Conservation (phyloP, 2,888 invertebrate species). For the Omphaloscelis lunosa region DNA sequence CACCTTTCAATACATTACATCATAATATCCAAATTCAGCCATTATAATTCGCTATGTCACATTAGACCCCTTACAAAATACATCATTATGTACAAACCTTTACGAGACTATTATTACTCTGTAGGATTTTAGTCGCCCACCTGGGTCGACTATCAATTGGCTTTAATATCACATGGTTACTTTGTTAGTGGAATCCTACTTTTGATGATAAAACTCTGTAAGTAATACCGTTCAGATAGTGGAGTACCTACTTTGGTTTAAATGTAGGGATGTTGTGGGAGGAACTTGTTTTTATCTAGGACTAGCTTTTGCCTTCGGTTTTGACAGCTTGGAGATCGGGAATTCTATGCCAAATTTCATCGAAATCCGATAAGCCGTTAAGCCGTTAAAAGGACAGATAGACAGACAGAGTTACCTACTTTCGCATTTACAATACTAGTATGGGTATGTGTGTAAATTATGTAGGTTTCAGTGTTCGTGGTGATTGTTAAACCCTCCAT, state of each 20-base stretch:
- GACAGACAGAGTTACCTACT: neutral
- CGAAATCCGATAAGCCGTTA: neutral
- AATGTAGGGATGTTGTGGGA: constrained; percentile 17
- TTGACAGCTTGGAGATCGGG: neutral
- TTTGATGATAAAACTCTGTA: constrained; percentile 61
- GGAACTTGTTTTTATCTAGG: neutral
- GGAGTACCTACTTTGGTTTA: constrained; percentile 22
- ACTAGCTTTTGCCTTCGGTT: neutral
- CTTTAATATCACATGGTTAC: constrained; percentile 77
- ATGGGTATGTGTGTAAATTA: neutral
- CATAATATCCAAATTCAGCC: constrained; percentile 27
- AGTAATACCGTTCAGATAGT: constrained; percentile 52
- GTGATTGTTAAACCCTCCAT: neutral
- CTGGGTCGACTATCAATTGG: constrained; percentile 74
- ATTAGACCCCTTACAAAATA: constrained; percentile 14
- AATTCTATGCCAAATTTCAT: neutral
- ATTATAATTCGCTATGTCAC: constrained; percentile 32
- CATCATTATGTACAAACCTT: constrained; percentile 64
- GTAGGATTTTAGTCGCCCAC: constrained; percentile 74
- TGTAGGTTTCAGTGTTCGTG: neutral
- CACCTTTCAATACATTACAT: constrained; percentile 36
- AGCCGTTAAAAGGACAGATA: neutral
- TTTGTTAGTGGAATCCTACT: constrained; percentile 61
- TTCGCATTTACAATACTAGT: neutral
- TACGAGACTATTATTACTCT: constrained; percentile 62